Base-by-base conservation (phyloP, 2,888 invertebrate genomes). In the Cactoblastis cactorum region DNA sequence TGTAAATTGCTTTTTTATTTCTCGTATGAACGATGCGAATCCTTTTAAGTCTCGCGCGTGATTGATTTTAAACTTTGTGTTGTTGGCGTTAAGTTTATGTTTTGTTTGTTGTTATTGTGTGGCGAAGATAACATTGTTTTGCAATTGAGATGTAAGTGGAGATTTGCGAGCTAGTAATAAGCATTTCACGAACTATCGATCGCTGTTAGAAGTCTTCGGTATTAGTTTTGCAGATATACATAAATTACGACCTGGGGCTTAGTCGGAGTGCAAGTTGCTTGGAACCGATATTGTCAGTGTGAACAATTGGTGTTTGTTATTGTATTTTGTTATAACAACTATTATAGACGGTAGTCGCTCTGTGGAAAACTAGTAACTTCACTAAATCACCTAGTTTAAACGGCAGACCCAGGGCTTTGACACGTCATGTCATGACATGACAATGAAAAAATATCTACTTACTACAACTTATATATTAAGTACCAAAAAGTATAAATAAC, bases 141-240 rank as follows among this genome's bases (percentile, higher is more conserved):
- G 65, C 71, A 77, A 84, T 85, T 81, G 78, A 84, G 84, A 83
- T 83, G 81, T 80, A 78, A 70, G 68, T 55, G 60, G 57, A 70
- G 76, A 77, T 78, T 76, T 65, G 57, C 51, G 63, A 61, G 66
- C 63, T 71, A 67, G 60, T 74, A 77, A 77, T 79, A 77, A 78
- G 74, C 73, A 65, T 76, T 80, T 71, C 74, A 72, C 73, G 75
- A 75, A 67, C 67, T 56, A 71, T 69, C 60, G 54, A 50, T 50
- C 32, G 41, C 52, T 37, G 50, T 54, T 56, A 28, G 28, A 28
- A 38, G 22, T 48, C 38, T 12, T 24, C 17, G 47, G 19, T 48
- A 37, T 48, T 35, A 17, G 35, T 24, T 48, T 48, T 37, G 45
- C 14, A n/a, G 32, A n/a, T 8, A 24, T 28, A 28, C 17, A 32